Base-by-base conservation (phyloP, 2,888 invertebrate genomes). In the Dryadula phaetusa region DNA sequence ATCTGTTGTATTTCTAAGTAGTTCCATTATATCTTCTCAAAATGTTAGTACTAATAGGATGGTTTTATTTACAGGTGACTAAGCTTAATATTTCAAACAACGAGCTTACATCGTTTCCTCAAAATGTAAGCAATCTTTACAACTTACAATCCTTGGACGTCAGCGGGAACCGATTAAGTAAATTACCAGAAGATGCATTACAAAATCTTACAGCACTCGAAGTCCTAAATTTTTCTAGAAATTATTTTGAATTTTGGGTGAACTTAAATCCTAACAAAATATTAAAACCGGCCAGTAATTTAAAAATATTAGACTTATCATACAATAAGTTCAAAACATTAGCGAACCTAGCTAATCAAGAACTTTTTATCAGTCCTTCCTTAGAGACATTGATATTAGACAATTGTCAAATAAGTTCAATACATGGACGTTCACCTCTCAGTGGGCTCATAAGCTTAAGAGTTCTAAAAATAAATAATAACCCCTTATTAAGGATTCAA, bases 11-110 rank as follows among this genome's bases (percentile, higher is more conserved):
- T 5, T 37, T 37, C 12, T n/a, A n/a, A n/a, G n/a, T n/a, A n/a
- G 12, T 12, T 37, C 3, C 12, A 37, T 12, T 37, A 2, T 12
- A 37, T 37, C 0, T 37, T 37, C 2, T 37, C 4, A 7, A 34
- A 34, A 14, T 8, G 12, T 56, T 20, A 8, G 0, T 22, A 32
- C 3, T n/a, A 8, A 56, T 16, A 28, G 6, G 42, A 37, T 18
- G 8, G 5, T 34, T 40, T 34, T 14, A 2, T 25, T 75, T 91
- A 75, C 88, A 95, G 95, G 94, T 96, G 32, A 93, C 93, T 74
- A 90, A 90, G 28, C 83, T 96, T 71, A 95, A 96, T 78, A 81
- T 96, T 64, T 95, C 96, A 3, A 88, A 90, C 74, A 96, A 96
- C 78, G 84, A 90, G 49, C 93, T 96, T 62, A 82, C 81, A 2